Conservation (phyloP, 1,140 invertebrate genomes). For the Pygmarrhopalites habei region DNA sequence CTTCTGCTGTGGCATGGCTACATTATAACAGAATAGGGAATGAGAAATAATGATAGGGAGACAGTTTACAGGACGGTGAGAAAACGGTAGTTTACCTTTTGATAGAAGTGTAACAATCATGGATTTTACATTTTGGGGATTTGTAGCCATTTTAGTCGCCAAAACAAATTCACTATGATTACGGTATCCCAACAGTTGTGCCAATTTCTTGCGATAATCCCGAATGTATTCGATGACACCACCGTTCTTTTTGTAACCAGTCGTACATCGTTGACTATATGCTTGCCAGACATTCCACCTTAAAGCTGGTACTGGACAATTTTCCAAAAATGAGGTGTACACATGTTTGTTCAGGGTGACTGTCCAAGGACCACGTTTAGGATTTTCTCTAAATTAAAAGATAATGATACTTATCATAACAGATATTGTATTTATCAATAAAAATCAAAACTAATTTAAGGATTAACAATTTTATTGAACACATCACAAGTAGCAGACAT, state of each 20-base stretch:
- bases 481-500: slow-evolving; percentile 15
- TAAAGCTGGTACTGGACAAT: slow-evolving; percentile 67
- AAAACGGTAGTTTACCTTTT: slow-evolving; percentile 39
- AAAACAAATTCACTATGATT: slow-evolving; percentile 78
- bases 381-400: slow-evolving; percentile 44
- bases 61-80: slow-evolving; percentile 18
- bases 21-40: slow-evolving; percentile 23
- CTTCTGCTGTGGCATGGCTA: slow-evolving; percentile 61
- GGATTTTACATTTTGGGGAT: slow-evolving; percentile 64
- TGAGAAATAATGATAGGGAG: slow-evolving; percentile 18
- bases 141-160: slow-evolving; percentile 89
- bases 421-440: neutral
- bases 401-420: neutral
- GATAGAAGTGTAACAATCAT: slow-evolving; percentile 59
- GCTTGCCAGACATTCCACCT: slow-evolving; percentile 79
- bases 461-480: too few species aligned
- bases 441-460: neutral
- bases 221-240: slow-evolving; percentile 70
- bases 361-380: slow-evolving; percentile 67
- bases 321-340: slow-evolving; percentile 63
- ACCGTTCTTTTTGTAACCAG: slow-evolving; percentile 60
- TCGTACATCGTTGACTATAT: slow-evolving; percentile 60
- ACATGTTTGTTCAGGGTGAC: slow-evolving; percentile 64
- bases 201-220: slow-evolving; percentile 56
- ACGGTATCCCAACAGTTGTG: slow-evolving; percentile 68